Conservation (phyloP, 2,113 vertebrate species). For the Pelvicachromis taeniatus region DNA sequence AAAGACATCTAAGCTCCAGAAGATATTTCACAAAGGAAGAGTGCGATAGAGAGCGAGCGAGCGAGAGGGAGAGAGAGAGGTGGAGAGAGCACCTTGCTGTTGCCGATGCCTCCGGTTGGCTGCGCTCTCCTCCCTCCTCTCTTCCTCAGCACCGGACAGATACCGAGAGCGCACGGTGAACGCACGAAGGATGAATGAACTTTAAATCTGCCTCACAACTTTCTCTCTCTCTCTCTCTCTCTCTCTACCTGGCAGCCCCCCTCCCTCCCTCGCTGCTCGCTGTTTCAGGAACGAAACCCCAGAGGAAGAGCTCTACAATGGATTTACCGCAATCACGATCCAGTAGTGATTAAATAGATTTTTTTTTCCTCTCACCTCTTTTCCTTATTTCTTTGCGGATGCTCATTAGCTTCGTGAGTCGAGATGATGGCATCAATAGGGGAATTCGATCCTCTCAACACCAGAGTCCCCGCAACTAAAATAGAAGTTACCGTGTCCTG, state of each 20-base stretch:
- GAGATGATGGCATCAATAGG: slow-evolving; percentile 84
- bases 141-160: slow-evolving; percentile 22
- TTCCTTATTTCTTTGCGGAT: slow-evolving; percentile 1
- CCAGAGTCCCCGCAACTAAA: slow-evolving; percentile 89
- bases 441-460: slow-evolving; percentile 81
- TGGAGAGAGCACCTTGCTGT: neutral
- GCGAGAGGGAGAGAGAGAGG: neutral
- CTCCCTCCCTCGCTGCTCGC: neutral
- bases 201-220: slow-evolving; percentile 58
- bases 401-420: slow-evolving; percentile 16
- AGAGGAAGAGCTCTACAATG: slow-evolving; percentile 33
- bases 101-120: slow-evolving; percentile 14
- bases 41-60: neutral
- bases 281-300: neutral
- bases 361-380: neutral
- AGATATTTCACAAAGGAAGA: neutral
- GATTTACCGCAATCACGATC: slow-evolving; percentile 37
- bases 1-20: neutral
- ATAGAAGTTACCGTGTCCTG: slow-evolving; percentile 93
- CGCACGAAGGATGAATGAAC: slow-evolving; percentile 48
- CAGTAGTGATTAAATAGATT: slow-evolving; percentile 8
- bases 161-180: slow-evolving; percentile 9
- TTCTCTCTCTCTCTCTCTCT: neutral
- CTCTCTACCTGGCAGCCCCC: neutral
- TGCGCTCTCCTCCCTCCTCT: slow-evolving; percentile 35